Conservation (phyloP, 2,113 vertebrate species). For the Jacana jacana region DNA sequence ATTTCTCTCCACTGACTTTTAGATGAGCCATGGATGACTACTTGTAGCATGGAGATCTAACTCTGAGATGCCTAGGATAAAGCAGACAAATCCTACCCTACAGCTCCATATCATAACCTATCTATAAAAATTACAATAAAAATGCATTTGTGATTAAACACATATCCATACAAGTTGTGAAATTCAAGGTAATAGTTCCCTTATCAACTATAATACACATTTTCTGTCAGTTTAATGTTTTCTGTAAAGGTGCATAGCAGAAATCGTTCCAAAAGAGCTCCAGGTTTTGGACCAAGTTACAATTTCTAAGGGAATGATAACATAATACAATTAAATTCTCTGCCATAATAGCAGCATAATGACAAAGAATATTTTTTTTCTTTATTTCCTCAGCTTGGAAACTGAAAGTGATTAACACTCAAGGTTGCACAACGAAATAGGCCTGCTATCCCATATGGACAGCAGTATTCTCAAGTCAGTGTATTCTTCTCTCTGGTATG, state of each 20-base stretch:
- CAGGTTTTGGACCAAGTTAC: background rate
- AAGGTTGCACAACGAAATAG: background rate
- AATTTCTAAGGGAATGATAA: constrained; percentile 29
- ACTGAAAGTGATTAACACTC: background rate
- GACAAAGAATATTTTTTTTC: background rate
- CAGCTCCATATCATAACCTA: background rate
- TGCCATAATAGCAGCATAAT: background rate
- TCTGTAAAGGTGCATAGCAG: background rate
- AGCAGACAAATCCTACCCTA: background rate
- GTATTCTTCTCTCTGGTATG: background rate
- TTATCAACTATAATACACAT: background rate
- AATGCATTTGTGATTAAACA: background rate
- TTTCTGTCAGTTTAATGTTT: background rate
- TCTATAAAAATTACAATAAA: background rate
- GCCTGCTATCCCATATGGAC: background rate
- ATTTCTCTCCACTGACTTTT: background rate
- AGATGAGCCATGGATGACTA: background rate
- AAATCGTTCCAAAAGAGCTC: background rate
- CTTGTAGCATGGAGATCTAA: background rate
- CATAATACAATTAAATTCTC: constrained; percentile 18
- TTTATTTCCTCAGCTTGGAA: constrained; percentile 19
- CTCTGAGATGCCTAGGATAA: background rate
- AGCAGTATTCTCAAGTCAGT: background rate
- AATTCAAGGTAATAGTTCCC: background rate
- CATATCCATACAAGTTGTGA: background rate